Conservation (phyloP, 2,113 vertebrate species). For the Sitta europaea region DNA sequence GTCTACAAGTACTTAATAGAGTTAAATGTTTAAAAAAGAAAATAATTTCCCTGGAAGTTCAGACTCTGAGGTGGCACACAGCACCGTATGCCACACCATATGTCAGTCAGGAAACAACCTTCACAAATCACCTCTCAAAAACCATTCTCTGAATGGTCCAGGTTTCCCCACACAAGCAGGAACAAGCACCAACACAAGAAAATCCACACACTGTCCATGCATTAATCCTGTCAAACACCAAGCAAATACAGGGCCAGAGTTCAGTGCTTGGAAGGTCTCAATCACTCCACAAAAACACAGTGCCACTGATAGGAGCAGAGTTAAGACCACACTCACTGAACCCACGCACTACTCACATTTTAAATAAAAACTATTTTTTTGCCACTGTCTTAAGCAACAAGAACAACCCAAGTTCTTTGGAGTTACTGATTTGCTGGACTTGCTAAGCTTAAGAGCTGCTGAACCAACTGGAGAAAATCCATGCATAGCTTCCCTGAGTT, state of each 20-base stretch:
- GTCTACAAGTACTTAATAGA: constrained; percentile 22
- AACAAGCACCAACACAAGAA: neutral
- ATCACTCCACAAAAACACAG: neutral
- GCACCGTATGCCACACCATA: constrained; percentile 48
- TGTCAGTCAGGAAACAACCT: constrained; percentile 49
- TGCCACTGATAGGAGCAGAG: neutral
- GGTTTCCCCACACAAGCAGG: neutral
- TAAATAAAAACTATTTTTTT: neutral
- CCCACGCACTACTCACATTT: neutral
- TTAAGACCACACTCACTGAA: neutral
- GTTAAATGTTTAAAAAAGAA: constrained; percentile 20
- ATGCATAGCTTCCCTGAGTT: rapidly evolving
- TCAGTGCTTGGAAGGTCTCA: neutral
- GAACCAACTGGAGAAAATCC: neutral
- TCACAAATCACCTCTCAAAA: neutral
- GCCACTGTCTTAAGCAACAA: neutral
- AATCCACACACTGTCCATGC: neutral
- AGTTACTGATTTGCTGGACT: neutral
- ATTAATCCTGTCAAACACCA: neutral
- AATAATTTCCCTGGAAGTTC: neutral
- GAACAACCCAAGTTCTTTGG: neutral
- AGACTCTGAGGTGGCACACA: constrained; percentile 43
- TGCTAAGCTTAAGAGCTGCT: neutral
- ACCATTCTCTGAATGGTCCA: neutral
- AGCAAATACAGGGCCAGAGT: neutral